Evolutionary conservation across 2,113 vertebrate species (phyloP).

Genomic region (Thunnus maccoyii): DNA sequence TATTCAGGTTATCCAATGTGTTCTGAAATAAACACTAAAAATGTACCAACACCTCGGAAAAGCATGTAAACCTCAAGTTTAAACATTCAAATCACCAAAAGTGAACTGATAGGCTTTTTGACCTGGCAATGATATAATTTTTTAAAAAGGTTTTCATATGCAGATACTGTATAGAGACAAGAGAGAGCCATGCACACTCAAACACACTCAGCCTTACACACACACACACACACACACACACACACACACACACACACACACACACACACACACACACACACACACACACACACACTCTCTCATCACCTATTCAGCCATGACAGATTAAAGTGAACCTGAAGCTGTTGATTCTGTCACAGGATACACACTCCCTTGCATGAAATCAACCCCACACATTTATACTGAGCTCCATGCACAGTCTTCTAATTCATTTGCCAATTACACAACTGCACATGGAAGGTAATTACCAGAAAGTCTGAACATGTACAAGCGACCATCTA

Average conservation of each 20-base stretch:
- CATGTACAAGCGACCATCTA: slow-evolving; percentile 14
- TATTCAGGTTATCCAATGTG: not conserved
- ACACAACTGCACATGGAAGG: slow-evolving; percentile 28
- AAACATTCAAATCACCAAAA: no score
- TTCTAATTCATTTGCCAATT: slow-evolving; percentile 45
- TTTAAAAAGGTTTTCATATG: not conserved
- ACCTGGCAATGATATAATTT: no score
- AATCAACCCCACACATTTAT: slow-evolving; percentile 31
- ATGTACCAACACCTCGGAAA: not conserved
- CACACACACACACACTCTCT: not conserved
- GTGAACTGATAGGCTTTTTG: no score
- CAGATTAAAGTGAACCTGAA: slow-evolving; percentile 34
- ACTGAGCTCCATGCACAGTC: slow-evolving; percentile 17
- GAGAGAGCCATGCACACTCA: not conserved
- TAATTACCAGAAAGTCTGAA: slow-evolving; percentile 41
- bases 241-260: not conserved
- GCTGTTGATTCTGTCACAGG: slow-evolving; percentile 26
- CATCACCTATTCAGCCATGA: slow-evolving; percentile 41
- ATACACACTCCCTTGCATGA: slow-evolving; percentile 8
- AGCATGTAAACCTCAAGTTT: no score
- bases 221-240: not conserved
- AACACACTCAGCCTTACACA: not conserved
- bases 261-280: not conserved
- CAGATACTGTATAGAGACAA: not conserved
- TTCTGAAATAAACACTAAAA: not conserved